These are phyloP conservation scores for Oscarella lobularis DNA, from an alignment of 37 sponge, comb jelly and placozoan genomes.

Conservation along the genomic window DNA sequence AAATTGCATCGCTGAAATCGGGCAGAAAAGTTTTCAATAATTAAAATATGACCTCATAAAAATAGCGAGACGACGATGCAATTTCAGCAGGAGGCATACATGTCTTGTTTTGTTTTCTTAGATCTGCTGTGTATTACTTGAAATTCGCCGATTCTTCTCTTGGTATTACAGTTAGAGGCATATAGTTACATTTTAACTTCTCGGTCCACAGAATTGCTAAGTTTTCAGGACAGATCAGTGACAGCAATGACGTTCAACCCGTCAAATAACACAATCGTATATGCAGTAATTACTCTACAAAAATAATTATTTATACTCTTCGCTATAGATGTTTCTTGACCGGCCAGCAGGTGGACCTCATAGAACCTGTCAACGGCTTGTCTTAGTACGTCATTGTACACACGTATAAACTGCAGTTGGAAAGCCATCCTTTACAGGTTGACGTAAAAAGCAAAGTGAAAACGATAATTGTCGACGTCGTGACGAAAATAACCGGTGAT, in stretches of 20 bases:
- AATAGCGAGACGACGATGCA: neutral
- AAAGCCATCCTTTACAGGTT: no score
- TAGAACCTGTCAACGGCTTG: neutral
- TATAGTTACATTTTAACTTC: no score
- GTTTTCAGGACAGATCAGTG: constrained; percentile 12
- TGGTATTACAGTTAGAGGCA: no score
- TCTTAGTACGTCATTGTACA: neutral
- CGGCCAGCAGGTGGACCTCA: neutral
- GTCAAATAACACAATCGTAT: constrained; percentile 36
- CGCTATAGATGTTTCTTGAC: neutral
- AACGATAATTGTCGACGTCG: no score
- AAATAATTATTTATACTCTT: neutral
- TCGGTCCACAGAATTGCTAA: constrained; percentile 20
- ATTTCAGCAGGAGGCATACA: neutral
- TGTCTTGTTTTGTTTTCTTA: constrained; percentile 4
- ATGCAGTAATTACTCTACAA: neutral
- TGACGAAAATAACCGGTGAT: no score
- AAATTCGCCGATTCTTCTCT: constrained; percentile 35
- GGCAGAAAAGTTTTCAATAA: no score
- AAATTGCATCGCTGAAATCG: neutral
- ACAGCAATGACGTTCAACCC: constrained; percentile 38
- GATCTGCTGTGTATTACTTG: constrained; percentile 51
- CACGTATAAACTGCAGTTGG: no score
- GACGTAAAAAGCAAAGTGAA: no score
- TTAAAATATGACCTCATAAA: no score